Conservation (phyloP, 1,140 invertebrate genomes). For the Palaemon carinicauda region DNA sequence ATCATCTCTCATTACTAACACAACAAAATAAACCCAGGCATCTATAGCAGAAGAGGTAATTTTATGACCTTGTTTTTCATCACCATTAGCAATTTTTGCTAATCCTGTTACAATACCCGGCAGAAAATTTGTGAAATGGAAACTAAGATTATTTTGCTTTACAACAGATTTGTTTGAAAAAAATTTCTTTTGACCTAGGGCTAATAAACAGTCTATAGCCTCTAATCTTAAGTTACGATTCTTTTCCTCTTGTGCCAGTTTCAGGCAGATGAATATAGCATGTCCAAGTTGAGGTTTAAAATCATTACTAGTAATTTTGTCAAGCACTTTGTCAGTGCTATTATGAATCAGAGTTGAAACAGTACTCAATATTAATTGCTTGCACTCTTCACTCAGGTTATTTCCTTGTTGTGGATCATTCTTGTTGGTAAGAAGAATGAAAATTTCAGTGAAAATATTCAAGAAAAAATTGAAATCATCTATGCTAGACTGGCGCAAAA, state of each 20-base stretch:
- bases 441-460: neutral
- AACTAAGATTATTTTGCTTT: neutral
- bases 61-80: constrained; percentile 31
- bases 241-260: constrained; percentile 12
- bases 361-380: neutral
- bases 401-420: constrained; percentile 11
- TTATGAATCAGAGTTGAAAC: neutral
- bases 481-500: neutral
- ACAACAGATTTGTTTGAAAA: neutral
- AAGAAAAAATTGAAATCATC: constrained; percentile 5
- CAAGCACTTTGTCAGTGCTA: neutral
- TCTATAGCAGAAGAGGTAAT: constrained; percentile 8
- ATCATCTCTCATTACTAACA: constrained; percentile 9
- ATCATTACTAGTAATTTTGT: neutral
- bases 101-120: constrained; percentile 9
- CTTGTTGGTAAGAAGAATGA: neutral
- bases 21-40: constrained; percentile 13
- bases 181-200: neutral
- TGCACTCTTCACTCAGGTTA: constrained; percentile 17
- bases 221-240: constrained; percentile 14
- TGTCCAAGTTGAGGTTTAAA: constrained; percentile 24
- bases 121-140: constrained; percentile 4
- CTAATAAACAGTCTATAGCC: constrained; percentile 3
- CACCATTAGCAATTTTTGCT: constrained; percentile 7
- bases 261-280: neutral